Conservation (phyloP, 2,113 vertebrate species). For the Oreochromis spilurus region DNA sequence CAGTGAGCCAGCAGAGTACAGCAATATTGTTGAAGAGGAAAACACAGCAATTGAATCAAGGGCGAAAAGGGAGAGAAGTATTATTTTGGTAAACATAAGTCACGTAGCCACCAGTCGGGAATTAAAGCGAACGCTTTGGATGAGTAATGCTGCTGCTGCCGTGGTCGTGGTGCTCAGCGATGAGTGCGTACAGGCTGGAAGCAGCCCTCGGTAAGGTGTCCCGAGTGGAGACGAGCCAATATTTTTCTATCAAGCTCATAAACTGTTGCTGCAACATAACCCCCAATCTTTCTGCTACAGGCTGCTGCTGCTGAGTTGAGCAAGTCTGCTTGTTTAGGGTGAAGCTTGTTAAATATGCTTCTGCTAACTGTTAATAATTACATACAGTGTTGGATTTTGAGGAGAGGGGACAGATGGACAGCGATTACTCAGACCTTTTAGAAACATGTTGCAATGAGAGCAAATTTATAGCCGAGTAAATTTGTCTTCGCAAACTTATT, state of each 20-base stretch:
- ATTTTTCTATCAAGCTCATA: neutral
- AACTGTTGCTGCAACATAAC: constrained; percentile 16
- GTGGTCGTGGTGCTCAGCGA: neutral
- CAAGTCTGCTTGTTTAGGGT: neutral
- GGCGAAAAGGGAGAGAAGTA: neutral
- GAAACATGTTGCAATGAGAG: neutral
- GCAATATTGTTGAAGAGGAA: neutral
- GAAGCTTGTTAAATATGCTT: constrained; percentile 12
- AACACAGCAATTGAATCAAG: neutral
- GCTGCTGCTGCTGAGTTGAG: neutral
- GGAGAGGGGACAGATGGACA: constrained; percentile 8
- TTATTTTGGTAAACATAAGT: constrained; percentile 30
- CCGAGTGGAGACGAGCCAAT: constrained; percentile 13
- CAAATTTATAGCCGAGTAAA: neutral
- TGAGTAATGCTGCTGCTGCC: constrained; percentile 18
- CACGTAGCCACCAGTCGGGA: neutral
- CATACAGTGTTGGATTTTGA: neutral
- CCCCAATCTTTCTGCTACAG: neutral
- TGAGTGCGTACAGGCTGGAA: neutral
- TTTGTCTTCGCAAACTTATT: neutral
- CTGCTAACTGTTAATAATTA: constrained; percentile 1
- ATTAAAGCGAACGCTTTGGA: constrained; percentile 2
- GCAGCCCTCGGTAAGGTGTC: neutral
- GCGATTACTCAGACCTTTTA: neutral
- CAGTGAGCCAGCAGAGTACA: neutral